Evolutionary conservation across 2,797 vertebrate genomes (phyloP).

Genomic region (Merluccius polli): DNA sequence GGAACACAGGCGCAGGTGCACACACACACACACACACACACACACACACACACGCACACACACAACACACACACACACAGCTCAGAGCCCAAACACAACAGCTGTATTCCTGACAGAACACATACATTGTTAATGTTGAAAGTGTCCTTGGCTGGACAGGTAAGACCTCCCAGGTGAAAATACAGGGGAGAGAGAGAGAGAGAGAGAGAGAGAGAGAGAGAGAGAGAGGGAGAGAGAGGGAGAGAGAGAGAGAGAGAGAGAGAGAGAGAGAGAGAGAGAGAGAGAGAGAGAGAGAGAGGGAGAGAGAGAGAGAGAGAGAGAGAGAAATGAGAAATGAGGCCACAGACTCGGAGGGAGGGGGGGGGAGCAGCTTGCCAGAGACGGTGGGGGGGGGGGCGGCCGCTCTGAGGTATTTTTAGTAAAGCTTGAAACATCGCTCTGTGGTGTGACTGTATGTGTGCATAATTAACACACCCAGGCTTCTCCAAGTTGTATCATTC

Average conservation of each 20-base stretch:
- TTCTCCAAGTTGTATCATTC: too few species aligned
- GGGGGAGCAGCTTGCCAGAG: background rate
- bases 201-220: too few species aligned
- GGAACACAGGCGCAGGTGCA: background rate
- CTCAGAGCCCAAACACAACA: too few species aligned
- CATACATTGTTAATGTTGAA: background rate
- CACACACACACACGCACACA: background rate
- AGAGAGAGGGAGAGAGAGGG: background rate
- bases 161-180: background rate
- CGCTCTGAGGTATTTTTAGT: background rate
- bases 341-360: background rate
- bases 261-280: background rate
- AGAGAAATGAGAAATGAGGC: background rate
- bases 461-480: background rate
- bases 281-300: background rate
- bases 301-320: background rate
- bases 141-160: too few species aligned
- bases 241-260: background rate
- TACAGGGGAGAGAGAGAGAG: too few species aligned
- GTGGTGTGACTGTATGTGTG: background rate
- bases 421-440: background rate
- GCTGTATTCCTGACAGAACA: too few species aligned
- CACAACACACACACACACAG: too few species aligned
- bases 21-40: constrained; percentile 12
- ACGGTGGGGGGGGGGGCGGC: too few species aligned